phyloP scores from a whole-genome alignment of 2,113 vertebrate species.

The Festucalex cinctus region DNA sequence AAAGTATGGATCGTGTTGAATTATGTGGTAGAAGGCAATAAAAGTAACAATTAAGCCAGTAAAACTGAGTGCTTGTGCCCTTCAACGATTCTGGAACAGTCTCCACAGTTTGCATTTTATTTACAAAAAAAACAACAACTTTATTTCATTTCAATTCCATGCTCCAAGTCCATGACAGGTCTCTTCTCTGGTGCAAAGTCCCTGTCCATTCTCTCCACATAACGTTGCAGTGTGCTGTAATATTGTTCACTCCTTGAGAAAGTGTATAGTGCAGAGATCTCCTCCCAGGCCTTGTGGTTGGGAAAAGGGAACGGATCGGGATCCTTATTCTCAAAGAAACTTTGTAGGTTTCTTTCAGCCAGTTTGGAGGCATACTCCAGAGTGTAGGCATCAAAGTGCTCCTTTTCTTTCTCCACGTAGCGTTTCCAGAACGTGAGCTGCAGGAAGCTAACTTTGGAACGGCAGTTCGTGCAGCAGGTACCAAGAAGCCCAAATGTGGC shows the following conservation, averaged over 20 bases:
- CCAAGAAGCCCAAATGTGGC: slow-evolving; percentile 47
- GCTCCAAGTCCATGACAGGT: slow-evolving; percentile 62
- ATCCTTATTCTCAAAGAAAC: slow-evolving; percentile 71
- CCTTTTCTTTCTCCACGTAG: slow-evolving; percentile 72
- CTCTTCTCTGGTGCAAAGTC: slow-evolving; percentile 64
- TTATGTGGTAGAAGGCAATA: neutral
- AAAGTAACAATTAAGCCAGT: neutral
- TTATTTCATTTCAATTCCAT: slow-evolving; percentile 55
- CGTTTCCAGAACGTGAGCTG: slow-evolving; percentile 74
- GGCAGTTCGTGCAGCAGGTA: slow-evolving; percentile 71
- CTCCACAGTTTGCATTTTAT: neutral
- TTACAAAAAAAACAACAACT: neutral
- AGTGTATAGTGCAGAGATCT: slow-evolving; percentile 67
- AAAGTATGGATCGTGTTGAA: neutral
- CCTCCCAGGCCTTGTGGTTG: slow-evolving; percentile 72
- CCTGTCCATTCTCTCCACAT: slow-evolving; percentile 65
- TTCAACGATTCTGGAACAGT: neutral
- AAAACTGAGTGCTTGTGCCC: neutral
- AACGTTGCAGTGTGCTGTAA: slow-evolving; percentile 75
- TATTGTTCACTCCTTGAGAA: slow-evolving; percentile 67
- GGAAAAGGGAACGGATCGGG: slow-evolving; percentile 66
- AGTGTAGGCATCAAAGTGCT: slow-evolving; percentile 61
- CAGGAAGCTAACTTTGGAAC: slow-evolving; percentile 75
- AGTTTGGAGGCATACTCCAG: slow-evolving; percentile 67
- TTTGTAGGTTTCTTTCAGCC: slow-evolving; percentile 71